phyloP scores from a whole-genome alignment of 2,113 vertebrate genomes.

The Anoplopoma fimbria region DNA sequence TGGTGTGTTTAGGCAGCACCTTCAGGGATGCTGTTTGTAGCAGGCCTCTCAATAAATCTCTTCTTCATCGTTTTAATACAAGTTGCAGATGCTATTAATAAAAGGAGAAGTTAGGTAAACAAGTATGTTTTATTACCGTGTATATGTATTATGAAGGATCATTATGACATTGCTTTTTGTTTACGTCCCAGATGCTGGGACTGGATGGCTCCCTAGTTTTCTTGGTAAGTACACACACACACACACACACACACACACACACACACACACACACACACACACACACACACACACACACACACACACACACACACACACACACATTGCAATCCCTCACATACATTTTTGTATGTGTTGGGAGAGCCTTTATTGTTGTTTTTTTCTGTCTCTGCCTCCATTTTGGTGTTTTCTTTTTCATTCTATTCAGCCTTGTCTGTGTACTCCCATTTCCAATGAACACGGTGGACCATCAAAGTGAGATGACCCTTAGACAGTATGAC shows the following conservation, averaged over 20 bases:
- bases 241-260: not conserved
- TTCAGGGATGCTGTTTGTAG: not conserved
- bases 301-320: not conserved
- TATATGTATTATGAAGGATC: not conserved
- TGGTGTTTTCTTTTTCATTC: not conserved
- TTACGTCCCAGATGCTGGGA: constrained; percentile 91
- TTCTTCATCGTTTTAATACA: not conserved
- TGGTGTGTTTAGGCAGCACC: not conserved
- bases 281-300: not conserved
- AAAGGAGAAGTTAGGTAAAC: not conserved
- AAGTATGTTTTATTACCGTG: not conserved
- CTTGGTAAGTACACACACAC: constrained; percentile 84
- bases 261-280: not conserved
- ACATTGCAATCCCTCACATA: not conserved
- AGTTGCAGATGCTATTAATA: not conserved
- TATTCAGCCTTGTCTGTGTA: not conserved
- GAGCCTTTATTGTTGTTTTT: too few relatives aligned
- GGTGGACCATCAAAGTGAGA: not conserved
- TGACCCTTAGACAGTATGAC: not conserved
- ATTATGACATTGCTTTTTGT: constrained; percentile 5
- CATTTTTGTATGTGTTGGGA: too few relatives aligned
- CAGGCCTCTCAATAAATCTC: not conserved
- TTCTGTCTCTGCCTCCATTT: not conserved
- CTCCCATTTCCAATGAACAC: not conserved
- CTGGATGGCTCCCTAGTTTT: constrained; percentile 97